These are phyloP conservation scores for Pogonus chalceus DNA, from an alignment of 1,140 invertebrate species.

Conservation along the genomic window DNA sequence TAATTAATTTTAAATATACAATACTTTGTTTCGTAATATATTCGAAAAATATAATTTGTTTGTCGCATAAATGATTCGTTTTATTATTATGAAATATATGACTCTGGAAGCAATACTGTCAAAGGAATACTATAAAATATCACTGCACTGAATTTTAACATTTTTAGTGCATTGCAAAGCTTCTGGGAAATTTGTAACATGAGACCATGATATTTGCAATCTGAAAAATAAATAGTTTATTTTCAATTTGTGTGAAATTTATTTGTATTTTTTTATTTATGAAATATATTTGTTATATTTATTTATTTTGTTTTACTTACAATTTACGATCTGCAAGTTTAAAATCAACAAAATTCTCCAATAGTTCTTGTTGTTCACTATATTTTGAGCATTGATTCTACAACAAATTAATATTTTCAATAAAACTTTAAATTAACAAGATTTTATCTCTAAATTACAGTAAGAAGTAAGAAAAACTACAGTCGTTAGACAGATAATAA, in stretches of 20 bases:
- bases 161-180: constrained; percentile 19
- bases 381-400: constrained; percentile 26
- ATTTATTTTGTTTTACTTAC: constrained; percentile 15
- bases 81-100: too few species aligned
- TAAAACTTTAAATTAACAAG: too few species aligned
- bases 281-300: background rate
- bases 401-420: constrained; percentile 20
- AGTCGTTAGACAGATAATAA: too few species aligned
- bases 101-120: background rate
- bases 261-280: background rate
- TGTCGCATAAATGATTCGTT: too few species aligned
- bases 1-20: background rate
- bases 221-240: constrained; percentile 18
- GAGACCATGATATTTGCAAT: constrained; percentile 24
- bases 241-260: constrained; percentile 14
- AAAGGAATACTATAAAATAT: constrained; percentile 15
- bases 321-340: constrained; percentile 16
- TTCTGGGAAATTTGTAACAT: constrained; percentile 25
- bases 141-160: constrained; percentile 13
- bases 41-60: background rate
- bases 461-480: too few species aligned
- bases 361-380: constrained; percentile 20
- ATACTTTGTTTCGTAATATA: too few species aligned
- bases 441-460: too few species aligned
- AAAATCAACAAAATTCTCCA: constrained; percentile 14